These are phyloP conservation scores for Drosophila histrio DNA, from an alignment of 2,888 invertebrate genomes.

Conservation along the genomic window DNA sequence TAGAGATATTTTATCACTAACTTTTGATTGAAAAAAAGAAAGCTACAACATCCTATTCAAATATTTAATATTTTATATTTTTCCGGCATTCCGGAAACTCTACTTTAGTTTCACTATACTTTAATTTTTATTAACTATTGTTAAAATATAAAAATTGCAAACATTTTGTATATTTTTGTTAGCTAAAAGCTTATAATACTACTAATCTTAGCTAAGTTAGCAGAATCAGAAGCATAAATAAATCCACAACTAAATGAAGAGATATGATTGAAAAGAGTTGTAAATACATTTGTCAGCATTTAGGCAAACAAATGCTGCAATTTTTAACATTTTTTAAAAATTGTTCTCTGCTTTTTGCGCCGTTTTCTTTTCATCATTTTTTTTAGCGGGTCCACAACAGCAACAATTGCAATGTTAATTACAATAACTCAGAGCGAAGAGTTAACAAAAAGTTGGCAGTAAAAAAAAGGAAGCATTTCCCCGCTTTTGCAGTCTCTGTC, in stretches of 20 bases:
- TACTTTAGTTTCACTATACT: too few species aligned
- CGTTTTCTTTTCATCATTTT: background rate
- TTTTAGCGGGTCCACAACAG: background rate
- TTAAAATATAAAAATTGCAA: too few species aligned
- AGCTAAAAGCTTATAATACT: too few species aligned
- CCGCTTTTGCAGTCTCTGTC: background rate
- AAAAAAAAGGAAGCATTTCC: conserved; percentile 1
- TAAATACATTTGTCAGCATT: conserved; percentile 25
- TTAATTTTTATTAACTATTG: too few species aligned
- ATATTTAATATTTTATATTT: too few species aligned
- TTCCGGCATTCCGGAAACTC: too few species aligned
- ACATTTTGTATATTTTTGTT: too few species aligned
- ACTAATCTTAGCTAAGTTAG: too few species aligned
- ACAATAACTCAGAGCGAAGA: conserved; percentile 52
- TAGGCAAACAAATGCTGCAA: conserved; percentile 34
- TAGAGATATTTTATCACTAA: too few species aligned
- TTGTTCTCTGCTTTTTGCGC: background rate
- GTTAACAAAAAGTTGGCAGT: conserved; percentile 16
- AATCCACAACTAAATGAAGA: conserved; percentile 9
- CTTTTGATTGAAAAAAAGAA: too few species aligned
- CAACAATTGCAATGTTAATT: conserved; percentile 68
- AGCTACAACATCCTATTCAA: too few species aligned
- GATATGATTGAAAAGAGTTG: conserved; percentile 15
- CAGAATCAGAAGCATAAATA: background rate
- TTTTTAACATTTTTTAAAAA: conserved; percentile 18